Base-by-base conservation (phyloP, 2,888 invertebrate species). In the Xestia rhomboidea region DNA sequence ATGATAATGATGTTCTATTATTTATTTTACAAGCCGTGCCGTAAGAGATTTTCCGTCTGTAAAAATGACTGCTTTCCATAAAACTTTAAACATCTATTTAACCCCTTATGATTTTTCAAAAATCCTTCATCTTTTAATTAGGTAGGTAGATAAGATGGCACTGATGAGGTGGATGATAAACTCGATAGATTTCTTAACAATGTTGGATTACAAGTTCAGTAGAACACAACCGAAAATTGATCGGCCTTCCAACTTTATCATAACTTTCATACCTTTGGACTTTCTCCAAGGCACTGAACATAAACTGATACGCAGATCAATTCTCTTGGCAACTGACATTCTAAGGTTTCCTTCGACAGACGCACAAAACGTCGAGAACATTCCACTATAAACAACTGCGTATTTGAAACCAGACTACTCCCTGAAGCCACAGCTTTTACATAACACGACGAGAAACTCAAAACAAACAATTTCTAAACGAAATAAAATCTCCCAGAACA, bases 401-500 rank as follows among this genome's bases (percentile, higher is more conserved):
- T 73, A 74, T 68, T 51, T 81, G 77, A 77, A 79, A 69, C 68
- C 46, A 68, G 74, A 79, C 67, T 69, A 81, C 73, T 75, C 57
- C 64, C 60, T 49, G 63, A 77, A 84, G 72, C 70, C 84, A 62
- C 60, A 73, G n/a, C 75, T 60, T 66, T 75, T 77, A 73, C 67
- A 84, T 84, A 84, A 84, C 57, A 57, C 69, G 3, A 34, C 8
- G 72, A 67, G 57, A 74, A 84, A 83, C 72, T 79, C 68, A 66
- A 73, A 79, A 76, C 83, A 83, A 83, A 85, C 86, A 80, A 81
- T 74, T 77, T 76, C 63, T 69, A 74, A 86, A 77, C 73, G 74
- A 79, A 81, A 81, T 77, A 77, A 83, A 82, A 79, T 76, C 67
- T 57, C 83, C 68, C 74, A 70, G 78, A 73, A 82, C 81, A 76